A percentile compares a stretch with the other conserved stretches of the same genome.
These are phyloP conservation scores for Keiferia lycopersicella DNA, from an alignment of 2,888 invertebrate species.

Conservation along the genomic window DNA sequence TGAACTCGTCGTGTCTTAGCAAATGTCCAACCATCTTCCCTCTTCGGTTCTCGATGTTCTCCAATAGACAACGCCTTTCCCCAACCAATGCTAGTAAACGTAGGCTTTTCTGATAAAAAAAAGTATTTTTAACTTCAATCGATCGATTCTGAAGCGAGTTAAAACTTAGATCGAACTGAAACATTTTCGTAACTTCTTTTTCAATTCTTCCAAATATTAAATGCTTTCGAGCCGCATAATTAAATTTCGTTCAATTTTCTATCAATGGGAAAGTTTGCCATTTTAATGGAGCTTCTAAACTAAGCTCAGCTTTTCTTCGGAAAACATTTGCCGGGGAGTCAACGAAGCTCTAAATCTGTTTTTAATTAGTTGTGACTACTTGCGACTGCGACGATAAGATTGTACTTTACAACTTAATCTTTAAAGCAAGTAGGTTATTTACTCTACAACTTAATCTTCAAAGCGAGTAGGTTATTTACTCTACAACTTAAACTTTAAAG, in stretches of 20 bases:
- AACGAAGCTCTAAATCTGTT: constrained; percentile 17
- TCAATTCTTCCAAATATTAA: background rate
- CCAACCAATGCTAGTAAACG: no score
- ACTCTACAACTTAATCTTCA: background rate
- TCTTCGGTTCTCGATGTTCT: no score
- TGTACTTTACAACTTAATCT: background rate
- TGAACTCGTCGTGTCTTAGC: no score
- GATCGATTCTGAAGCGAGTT: background rate
- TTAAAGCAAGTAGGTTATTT: no score
- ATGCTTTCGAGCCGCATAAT: background rate
- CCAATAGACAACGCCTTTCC: no score
- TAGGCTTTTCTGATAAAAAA: no score
- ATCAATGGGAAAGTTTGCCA: background rate
- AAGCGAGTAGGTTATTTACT: no score
- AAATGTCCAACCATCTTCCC: no score
- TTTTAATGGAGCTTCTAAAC: constrained; percentile 1
- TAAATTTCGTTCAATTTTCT: constrained; percentile 1
- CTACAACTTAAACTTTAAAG: no score
- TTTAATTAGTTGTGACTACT: constrained; percentile 26
- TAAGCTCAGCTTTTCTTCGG: background rate
- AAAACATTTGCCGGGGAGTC: background rate
- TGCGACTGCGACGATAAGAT: constrained; percentile 12
- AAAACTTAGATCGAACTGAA: background rate
- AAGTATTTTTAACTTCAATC: no score
- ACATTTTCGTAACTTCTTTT: background rate